These are phyloP conservation scores for Pseudococcus viburni DNA, from an alignment of 2,888 invertebrate species.

Conservation along the genomic window DNA sequence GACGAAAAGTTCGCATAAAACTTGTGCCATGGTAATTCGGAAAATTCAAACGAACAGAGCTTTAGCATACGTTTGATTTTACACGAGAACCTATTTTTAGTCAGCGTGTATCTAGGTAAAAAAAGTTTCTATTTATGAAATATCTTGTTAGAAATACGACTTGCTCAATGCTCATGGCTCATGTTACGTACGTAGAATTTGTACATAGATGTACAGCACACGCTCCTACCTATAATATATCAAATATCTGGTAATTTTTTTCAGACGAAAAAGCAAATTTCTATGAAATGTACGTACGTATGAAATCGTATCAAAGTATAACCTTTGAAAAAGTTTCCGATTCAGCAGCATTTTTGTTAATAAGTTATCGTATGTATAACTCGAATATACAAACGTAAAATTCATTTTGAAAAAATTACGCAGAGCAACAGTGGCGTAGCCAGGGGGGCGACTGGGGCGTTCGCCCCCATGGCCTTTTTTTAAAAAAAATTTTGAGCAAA, in stretches of 20 bases:
- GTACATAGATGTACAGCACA: too few relatives aligned
- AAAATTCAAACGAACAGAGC: background rate
- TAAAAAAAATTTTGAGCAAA: too few relatives aligned
- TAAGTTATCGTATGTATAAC: background rate
- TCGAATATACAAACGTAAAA: too few relatives aligned
- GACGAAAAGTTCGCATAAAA: background rate
- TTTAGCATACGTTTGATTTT: background rate
- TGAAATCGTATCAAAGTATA: background rate
- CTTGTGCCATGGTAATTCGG: background rate
- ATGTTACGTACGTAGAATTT: background rate
- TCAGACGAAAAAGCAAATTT: background rate
- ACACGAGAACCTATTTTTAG: background rate
- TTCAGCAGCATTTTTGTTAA: background rate
- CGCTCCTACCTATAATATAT: too few relatives aligned
- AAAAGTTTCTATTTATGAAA: slow-evolving; percentile 3
- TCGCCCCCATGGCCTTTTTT: too few relatives aligned
- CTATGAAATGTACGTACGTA: background rate
- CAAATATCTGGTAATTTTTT: background rate
- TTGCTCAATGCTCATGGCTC: background rate
- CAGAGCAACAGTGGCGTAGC: too few relatives aligned
- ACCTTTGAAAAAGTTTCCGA: background rate
- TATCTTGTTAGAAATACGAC: background rate
- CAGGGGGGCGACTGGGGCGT: too few relatives aligned
- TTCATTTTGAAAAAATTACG: too few relatives aligned
- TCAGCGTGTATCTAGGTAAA: background rate